Evolutionary conservation across 1,140 invertebrate species (phyloP).

Genomic region (Scaptomyza graminum): DNA sequence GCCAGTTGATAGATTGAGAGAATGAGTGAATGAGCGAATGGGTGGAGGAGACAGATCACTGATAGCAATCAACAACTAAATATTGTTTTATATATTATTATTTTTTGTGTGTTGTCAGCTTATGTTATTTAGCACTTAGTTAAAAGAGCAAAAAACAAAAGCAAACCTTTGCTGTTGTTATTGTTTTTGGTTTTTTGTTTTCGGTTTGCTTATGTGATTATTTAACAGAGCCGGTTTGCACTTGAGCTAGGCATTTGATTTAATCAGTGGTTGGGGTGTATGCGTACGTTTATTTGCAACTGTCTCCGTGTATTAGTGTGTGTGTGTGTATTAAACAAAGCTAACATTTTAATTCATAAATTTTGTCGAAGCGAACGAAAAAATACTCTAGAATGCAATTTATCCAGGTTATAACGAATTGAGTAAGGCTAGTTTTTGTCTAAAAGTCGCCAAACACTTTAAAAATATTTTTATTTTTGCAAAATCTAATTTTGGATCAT

Average conservation of each 20-base stretch:
- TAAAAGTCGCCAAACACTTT: no score
- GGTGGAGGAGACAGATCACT: conserved; percentile 14
- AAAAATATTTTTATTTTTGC: no score
- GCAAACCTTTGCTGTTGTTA: conserved; percentile 4
- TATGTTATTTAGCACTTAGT: conserved; percentile 27
- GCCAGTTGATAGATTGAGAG: conserved; percentile 15
- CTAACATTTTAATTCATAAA: conserved; percentile 4
- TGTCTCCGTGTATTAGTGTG: conserved; percentile 16
- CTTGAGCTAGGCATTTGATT: conserved; percentile 62
- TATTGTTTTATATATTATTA: conserved; percentile 31
- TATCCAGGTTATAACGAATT: no score
- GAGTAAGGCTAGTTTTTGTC: no score
- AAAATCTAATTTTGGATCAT: no score
- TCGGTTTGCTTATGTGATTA: conserved; percentile 51
- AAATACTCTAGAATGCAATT: conserved; percentile 22
- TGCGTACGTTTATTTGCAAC: conserved; percentile 7
- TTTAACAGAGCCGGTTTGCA: conserved; percentile 73
- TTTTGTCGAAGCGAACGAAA: conserved; percentile 8
- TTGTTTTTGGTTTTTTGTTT: conserved; percentile 15
- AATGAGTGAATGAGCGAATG: conserved; percentile 10
- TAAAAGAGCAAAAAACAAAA: conserved; percentile 35
- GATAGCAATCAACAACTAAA: conserved; percentile 49
- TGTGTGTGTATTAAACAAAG: conserved; percentile 18
- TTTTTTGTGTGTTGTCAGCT: conserved; percentile 27
- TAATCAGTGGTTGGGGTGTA: conserved; percentile 67